Base-by-base conservation (phyloP, 1,140 invertebrate species). In the Mercenaria mercenaria region DNA sequence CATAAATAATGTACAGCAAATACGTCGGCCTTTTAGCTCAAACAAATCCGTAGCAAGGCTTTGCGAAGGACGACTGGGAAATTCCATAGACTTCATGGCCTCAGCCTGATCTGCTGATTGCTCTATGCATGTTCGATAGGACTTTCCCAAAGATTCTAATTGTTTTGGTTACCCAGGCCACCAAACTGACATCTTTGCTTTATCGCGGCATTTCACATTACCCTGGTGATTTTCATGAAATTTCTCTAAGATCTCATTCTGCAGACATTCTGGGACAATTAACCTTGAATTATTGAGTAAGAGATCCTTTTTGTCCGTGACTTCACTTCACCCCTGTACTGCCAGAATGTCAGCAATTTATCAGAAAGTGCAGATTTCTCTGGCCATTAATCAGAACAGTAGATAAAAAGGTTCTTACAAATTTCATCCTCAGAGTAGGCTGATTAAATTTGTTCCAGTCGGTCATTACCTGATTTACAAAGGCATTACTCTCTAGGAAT, bases 211-310 rank as follows among this genome's bases (percentile, higher is more conserved):
- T 77, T 93, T 91, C 0, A 47, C 39, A 23, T 90, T 76, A 10
- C 90, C 89, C 50, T 79, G 77, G 64, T 92, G 87, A 41, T 72
- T 83, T 76, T 88, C 79, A 50, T 92, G 90, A 26, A 92, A 72
- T 61, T 79, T 85, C 4, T 34, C 26, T 23, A 83, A 13, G n/a
- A 81, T 67, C 29, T 89, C 84, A 0, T 41, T n/a, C 77, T 84
- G 52, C 37, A 91, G 8, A 13, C 20, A n/a, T 67, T 34, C 2
- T 3, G 56, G 50, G n/a, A 81, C 76, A 4, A 83, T 67, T 34
- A 89, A 18, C 15, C 59, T 67, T 26, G 20, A 34, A 20, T 50
- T 41, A 26, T 56, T 41, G 15, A 88, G 23, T 4, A 88, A 13
- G 0, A 69, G 13, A 47, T 41, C 76, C 3, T 80, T 26, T 18